A percentile compares a stretch with the other conserved stretches of the same genome.
Evolutionary conservation across 2,888 invertebrate species (phyloP).

Genomic region (Zelleria hepariella): DNA sequence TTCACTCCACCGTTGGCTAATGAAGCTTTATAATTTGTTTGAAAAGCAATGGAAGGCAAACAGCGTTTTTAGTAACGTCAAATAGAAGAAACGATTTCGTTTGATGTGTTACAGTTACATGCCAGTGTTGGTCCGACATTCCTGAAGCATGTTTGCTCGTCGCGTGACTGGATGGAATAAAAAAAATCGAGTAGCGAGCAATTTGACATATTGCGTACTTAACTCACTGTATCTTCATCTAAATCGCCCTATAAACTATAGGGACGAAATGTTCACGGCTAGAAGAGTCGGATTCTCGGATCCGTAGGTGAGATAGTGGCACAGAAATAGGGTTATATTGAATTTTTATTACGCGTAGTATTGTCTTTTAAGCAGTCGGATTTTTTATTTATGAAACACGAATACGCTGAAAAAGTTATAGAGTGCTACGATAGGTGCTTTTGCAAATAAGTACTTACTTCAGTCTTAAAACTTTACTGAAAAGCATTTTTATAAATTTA

Average conservation of each 20-base stretch:
- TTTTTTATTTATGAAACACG: background rate
- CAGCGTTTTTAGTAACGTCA: background rate
- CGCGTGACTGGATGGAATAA: slow-evolving; percentile 56
- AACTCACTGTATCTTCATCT: slow-evolving; percentile 62
- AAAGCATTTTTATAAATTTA: background rate
- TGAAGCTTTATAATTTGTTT: background rate
- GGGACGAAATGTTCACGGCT: slow-evolving; percentile 3
- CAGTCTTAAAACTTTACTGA: background rate
- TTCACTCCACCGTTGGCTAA: background rate
- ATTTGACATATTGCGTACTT: slow-evolving; percentile 59
- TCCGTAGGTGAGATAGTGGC: background rate
- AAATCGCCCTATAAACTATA: slow-evolving; percentile 32
- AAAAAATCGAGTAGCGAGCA: slow-evolving; percentile 41
- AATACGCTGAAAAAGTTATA: background rate
- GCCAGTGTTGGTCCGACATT: slow-evolving; percentile 51
- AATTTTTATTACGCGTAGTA: background rate
- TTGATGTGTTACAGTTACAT: slow-evolving; percentile 17
- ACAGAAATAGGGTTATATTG: background rate
- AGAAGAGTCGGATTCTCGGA: background rate
- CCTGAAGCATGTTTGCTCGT: slow-evolving; percentile 38
- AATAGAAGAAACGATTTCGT: slow-evolving; percentile 12
- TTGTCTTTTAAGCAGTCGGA: background rate
- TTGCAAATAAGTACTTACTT: background rate
- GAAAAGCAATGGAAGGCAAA: slow-evolving; percentile 4
- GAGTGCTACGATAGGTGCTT: background rate